phyloP scores from a whole-genome alignment of 2,888 invertebrate genomes.

The Parascotia fuliginaria region DNA sequence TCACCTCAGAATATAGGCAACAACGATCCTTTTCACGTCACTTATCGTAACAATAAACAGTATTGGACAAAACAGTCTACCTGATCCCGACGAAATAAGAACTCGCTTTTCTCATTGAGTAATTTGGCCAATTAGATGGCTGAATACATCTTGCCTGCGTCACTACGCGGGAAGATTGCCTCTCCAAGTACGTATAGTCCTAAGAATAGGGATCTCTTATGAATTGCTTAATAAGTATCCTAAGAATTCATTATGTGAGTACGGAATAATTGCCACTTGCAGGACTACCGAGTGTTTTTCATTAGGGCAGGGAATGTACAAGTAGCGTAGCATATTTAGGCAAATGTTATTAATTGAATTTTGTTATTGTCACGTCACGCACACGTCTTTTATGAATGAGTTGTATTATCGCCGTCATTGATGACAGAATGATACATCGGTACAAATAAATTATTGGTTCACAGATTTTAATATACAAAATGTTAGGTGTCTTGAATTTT shows the following conservation, averaged over 20 bases:
- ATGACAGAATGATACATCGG: not conserved
- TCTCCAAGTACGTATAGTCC: conserved; percentile 30
- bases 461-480: not conserved
- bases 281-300: conserved; percentile 15
- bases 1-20: not conserved
- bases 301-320: not conserved
- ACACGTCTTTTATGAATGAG: not conserved
- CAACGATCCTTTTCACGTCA: conserved; percentile 3
- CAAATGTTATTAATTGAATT: not conserved
- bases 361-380: not conserved
- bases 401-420: not conserved
- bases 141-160: conserved; percentile 64
- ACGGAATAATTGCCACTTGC: conserved; percentile 26
- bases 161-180: conserved; percentile 69
- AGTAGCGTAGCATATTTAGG: not conserved
- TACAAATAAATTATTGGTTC: not conserved
- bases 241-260: conserved; percentile 34
- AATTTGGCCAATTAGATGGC: conserved; percentile 76
- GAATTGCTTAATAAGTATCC: conserved; percentile 41
- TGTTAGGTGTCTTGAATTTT: too few species aligned
- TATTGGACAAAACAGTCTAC: conserved; percentile 22
- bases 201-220: conserved; percentile 2
- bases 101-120: conserved; percentile 59
- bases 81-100: conserved; percentile 26
- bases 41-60: conserved; percentile 6